These are phyloP conservation scores for Standfussiana lucernea DNA, from an alignment of 2,888 invertebrate genomes.

Conservation along the genomic window DNA sequence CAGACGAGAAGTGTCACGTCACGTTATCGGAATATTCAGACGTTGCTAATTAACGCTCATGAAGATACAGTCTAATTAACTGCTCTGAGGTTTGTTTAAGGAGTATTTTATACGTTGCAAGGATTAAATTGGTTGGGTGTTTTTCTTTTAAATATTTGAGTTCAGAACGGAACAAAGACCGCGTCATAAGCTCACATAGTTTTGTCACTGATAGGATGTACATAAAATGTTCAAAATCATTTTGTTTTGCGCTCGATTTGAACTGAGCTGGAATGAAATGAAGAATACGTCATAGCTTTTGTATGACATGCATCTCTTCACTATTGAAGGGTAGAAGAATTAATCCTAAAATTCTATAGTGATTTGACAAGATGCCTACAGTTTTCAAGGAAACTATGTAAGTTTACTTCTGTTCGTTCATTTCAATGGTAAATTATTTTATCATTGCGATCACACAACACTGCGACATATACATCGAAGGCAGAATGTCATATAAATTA, in stretches of 20 bases:
- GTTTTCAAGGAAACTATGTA: background rate
- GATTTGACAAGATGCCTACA: background rate
- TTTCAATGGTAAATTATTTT: background rate
- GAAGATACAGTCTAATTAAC: conserved; percentile 62
- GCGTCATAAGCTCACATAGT: background rate
- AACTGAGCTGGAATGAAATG: background rate
- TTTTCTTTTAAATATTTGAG: background rate
- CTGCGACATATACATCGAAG: background rate
- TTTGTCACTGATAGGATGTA: background rate
- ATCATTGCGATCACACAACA: background rate
- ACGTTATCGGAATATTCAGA: conserved; percentile 59
- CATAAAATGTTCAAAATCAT: too few relatives aligned
- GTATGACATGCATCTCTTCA: background rate
- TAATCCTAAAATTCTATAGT: background rate
- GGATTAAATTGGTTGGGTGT: background rate
- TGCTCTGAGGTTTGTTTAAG: conserved; percentile 34
- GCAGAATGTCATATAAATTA: conserved; percentile 32
- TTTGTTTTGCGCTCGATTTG: too few relatives aligned
- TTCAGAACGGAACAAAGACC: background rate
- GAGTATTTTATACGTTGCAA: conserved; percentile 4
- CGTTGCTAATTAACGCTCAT: conserved; percentile 60
- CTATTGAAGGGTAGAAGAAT: background rate
- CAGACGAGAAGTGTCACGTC: conserved; percentile 58
- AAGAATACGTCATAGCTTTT: background rate
- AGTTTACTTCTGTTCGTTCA: background rate